These are phyloP conservation scores for Chrysemys picta DNA, from an alignment of 2,113 vertebrate species.

Conservation along the genomic window DNA sequence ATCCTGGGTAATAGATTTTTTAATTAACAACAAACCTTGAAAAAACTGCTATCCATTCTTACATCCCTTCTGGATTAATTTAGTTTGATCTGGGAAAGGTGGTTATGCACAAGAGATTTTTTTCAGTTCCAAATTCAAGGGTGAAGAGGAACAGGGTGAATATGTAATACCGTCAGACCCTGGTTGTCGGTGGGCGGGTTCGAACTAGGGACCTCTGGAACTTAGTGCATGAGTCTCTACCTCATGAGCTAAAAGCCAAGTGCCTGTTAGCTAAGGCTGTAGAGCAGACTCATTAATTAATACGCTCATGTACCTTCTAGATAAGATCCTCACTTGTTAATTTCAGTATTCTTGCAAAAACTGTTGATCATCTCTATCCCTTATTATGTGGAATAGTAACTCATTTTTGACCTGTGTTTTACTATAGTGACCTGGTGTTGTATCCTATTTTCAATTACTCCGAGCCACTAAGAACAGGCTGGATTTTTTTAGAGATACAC, in stretches of 20 bases:
- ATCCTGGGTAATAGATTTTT: constrained; percentile 75
- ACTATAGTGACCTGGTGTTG: neutral
- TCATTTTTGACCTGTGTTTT: neutral
- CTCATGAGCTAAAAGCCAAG: no score
- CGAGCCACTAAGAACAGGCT: neutral
- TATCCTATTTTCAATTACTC: constrained; percentile 8
- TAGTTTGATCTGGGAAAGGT: constrained; percentile 55
- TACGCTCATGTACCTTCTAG: constrained; percentile 4
- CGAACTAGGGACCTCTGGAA: no score
- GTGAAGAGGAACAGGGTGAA: constrained; percentile 5
- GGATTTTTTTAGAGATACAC: rapidly evolving
- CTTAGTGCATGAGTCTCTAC: no score
- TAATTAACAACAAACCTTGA: constrained; percentile 79
- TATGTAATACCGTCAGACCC: no score
- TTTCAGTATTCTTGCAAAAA: constrained; percentile 34
- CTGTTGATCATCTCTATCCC: neutral
- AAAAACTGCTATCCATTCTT: constrained; percentile 40
- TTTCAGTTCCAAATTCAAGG: constrained; percentile 35
- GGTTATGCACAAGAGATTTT: constrained; percentile 53
- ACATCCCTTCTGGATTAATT: constrained; percentile 74
- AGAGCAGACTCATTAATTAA: no score
- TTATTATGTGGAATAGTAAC: neutral
- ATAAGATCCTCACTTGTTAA: neutral
- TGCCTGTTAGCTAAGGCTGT: no score
- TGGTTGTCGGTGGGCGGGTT: no score